These are phyloP conservation scores for Operophtera brumata DNA, from an alignment of 2,888 invertebrate genomes.

Conservation along the genomic window DNA sequence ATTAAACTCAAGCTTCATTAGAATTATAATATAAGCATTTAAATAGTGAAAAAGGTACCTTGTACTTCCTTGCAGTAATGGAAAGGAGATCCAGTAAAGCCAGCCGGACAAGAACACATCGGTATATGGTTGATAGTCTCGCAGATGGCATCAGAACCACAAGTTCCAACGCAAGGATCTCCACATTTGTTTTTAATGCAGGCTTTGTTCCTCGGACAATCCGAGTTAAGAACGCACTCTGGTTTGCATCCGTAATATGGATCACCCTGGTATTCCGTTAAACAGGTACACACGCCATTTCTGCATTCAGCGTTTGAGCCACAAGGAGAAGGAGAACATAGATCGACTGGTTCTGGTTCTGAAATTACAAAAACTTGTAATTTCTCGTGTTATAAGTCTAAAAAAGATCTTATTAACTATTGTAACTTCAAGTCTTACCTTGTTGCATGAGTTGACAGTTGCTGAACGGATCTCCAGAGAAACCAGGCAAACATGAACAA, in stretches of 20 bases:
- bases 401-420: neutral
- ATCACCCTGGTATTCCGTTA: slow-evolving; percentile 86
- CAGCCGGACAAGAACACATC: slow-evolving; percentile 83
- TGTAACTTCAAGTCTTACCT: slow-evolving; percentile 43
- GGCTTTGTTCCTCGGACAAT: slow-evolving; percentile 84
- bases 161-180: slow-evolving; percentile 86
- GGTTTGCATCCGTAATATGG: slow-evolving; percentile 88
- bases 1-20: neutral
- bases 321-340: slow-evolving; percentile 86
- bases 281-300: slow-evolving; percentile 85
- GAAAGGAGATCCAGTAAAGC: slow-evolving; percentile 84
- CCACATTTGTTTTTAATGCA: slow-evolving; percentile 87
- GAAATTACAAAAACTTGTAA: slow-evolving; percentile 32
- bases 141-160: slow-evolving; percentile 82
- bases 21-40: neutral
- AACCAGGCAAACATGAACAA: slow-evolving; percentile 84
- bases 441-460: slow-evolving; percentile 59
- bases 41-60: slow-evolving; percentile 43
- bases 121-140: slow-evolving; percentile 85
- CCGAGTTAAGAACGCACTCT: slow-evolving; percentile 88
- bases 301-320: slow-evolving; percentile 84
- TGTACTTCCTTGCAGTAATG: slow-evolving; percentile 76
- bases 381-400: neutral
- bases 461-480: slow-evolving; percentile 87
- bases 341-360: slow-evolving; percentile 73